Evolutionary conservation across 2,797 vertebrate genomes (phyloP).

Genomic region (Sebastiscus tertius): DNA sequence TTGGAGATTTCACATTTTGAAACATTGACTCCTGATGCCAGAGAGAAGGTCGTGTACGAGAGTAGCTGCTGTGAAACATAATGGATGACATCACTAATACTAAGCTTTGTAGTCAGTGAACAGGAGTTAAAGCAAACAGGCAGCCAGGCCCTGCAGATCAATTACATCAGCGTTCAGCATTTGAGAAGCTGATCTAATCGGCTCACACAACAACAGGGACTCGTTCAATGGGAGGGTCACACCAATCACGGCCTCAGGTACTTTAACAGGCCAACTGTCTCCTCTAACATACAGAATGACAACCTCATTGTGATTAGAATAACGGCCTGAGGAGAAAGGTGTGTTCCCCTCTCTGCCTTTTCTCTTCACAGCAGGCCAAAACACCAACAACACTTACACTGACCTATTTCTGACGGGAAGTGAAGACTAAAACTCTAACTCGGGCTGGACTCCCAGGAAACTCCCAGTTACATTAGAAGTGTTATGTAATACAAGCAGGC

Average conservation of each 20-base stretch:
- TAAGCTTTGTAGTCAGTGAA: not conserved
- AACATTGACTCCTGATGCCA: too few species aligned
- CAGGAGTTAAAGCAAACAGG: not conserved
- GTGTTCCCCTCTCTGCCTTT: slow-evolving; percentile 15
- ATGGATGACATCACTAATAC: not conserved
- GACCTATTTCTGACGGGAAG: slow-evolving; percentile 49
- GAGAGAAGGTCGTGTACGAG: not conserved
- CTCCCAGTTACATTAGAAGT: slow-evolving; percentile 42
- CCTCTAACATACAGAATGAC: slow-evolving; percentile 12
- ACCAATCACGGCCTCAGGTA: slow-evolving; percentile 4
- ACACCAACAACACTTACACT: slow-evolving; percentile 23
- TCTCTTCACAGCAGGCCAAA: slow-evolving; percentile 12
- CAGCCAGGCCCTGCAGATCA: slow-evolving; percentile 8
- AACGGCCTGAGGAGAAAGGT: slow-evolving; percentile 35
- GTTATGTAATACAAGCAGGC: slow-evolving; percentile 44
- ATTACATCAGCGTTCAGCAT: slow-evolving; percentile 4
- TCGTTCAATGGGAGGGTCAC: slow-evolving; percentile 25
- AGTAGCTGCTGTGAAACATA: not conserved
- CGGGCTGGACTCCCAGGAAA: slow-evolving; percentile 44
- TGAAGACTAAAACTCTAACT: not conserved
- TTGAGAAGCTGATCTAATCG: slow-evolving; percentile 54
- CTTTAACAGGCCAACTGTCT: slow-evolving; percentile 8
- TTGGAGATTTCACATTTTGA: too few species aligned
- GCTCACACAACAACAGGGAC: slow-evolving; percentile 9
- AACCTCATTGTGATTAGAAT: slow-evolving; percentile 36